phyloP scores from a whole-genome alignment of 2,113 vertebrate species.

The Eclectus roratus region DNA sequence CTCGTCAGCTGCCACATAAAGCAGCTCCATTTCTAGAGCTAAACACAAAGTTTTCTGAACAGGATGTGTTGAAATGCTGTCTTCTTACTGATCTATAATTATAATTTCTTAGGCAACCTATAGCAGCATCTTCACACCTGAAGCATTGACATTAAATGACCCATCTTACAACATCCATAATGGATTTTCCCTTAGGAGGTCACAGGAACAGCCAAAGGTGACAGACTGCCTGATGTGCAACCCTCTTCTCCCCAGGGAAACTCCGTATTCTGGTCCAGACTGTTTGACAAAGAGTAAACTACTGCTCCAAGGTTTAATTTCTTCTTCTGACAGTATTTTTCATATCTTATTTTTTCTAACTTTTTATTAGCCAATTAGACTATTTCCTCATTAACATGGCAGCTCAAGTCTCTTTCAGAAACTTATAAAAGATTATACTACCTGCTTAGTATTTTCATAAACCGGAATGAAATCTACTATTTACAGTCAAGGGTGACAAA shows the following conservation, averaged over 20 bases:
- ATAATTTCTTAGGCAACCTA: background rate
- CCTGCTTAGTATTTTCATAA: background rate
- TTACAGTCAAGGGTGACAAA: slow-evolving; percentile 8
- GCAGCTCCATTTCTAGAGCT: background rate
- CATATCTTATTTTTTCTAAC: background rate
- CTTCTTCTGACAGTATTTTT: background rate
- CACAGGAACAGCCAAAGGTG: background rate
- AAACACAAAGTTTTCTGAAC: background rate
- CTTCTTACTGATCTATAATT: background rate
- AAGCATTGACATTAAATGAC: background rate
- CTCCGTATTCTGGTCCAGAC: background rate
- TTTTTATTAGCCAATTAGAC: background rate
- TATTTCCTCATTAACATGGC: background rate
- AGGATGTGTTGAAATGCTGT: background rate
- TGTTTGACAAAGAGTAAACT: background rate
- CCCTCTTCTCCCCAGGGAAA: background rate
- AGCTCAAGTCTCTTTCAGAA: background rate
- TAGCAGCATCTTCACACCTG: background rate
- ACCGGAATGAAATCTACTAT: background rate
- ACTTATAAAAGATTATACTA: background rate
- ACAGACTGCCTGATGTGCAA: background rate
- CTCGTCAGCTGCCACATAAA: background rate
- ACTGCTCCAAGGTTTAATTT: background rate
- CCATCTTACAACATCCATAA: background rate
- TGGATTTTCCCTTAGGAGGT: background rate